Evolutionary conservation across 2,797 vertebrate genomes (phyloP), one percentile per base, ranked within the genome.

Genomic region (Xyrichtys novacula): DNA sequence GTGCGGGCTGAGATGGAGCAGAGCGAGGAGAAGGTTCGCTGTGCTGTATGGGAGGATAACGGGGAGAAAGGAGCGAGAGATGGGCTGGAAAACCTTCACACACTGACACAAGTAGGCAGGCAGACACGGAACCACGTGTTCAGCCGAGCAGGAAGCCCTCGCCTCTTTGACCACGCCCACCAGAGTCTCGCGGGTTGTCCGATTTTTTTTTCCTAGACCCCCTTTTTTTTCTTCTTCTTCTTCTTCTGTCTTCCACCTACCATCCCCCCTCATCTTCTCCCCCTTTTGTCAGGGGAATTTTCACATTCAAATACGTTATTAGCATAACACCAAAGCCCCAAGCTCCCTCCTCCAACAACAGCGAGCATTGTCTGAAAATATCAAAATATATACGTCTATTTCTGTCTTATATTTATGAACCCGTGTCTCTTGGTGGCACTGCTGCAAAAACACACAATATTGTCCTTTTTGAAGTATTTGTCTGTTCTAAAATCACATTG

Each of bases 51-150:
- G 71, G 46, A 68, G 49, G 64, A 66, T 17, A 28, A 19, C 31
- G 15, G 19, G 57, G 59, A 36, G 36, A 59, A 57, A 78, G 64
- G 49, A 66, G 71, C 50, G 74, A 75, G 54, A 63, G 61, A 20
- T 62, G 68, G 66, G 74, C 71, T 71, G 74, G 59, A 79, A n/a
- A 83, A 80, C 69, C 78, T 84, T 74, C 78, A 72, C 80, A 66
- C 81, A 43, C 73, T 87, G 87, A 88, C 89, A 83, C 79, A 28
- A 36, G 81, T 71, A 58, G 69, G 74, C 20, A 85, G 65, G 76
- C 88, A 83, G 90, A 90, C 85, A 59, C 89, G 91, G 91, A 93
- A 94, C 92, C 94, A 94, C 94, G 94, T 94, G 94, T 71, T 78
- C 90, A 78, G 4, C 76, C 65, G 63, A 89, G 66, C 91, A 93